Evolutionary conservation across 1,140 invertebrate species (phyloP).

Genomic region (Daktulosphaira vitifoliae): DNA sequence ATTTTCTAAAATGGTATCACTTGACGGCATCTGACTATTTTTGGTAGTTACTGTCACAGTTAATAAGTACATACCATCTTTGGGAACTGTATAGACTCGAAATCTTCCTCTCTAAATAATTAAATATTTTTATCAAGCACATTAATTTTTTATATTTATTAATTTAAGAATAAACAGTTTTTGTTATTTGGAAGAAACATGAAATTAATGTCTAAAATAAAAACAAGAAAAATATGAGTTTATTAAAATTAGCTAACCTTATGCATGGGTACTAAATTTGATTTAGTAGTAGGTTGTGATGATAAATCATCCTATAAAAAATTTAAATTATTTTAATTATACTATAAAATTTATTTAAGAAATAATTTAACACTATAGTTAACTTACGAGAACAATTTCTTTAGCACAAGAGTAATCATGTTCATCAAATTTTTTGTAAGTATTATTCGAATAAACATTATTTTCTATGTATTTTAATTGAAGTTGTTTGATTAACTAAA

Average conservation of each 20-base stretch:
- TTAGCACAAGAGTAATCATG: neutral
- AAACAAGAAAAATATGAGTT: too few relatives aligned
- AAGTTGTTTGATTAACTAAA: slow-evolving; percentile 12
- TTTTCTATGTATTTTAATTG: neutral
- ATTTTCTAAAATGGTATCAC: slow-evolving; percentile 1
- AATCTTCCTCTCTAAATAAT: slow-evolving; percentile 36
- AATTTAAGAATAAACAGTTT: too few relatives aligned
- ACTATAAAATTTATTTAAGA: neutral
- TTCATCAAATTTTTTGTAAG: neutral
- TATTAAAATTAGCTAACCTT: slow-evolving; percentile 5
- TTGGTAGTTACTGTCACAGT: slow-evolving; percentile 42
- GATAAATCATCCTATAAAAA: slow-evolving; percentile 10
- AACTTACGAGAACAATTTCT: slow-evolving; percentile 19
- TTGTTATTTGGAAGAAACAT: too few relatives aligned
- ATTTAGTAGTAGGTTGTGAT: neutral
- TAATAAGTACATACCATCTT: slow-evolving; percentile 52
- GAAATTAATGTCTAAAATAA: too few relatives aligned
- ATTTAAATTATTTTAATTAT: neutral
- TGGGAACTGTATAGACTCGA: slow-evolving; percentile 44
- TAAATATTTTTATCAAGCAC: neutral
- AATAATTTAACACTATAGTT: too few relatives aligned
- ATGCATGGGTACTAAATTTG: neutral
- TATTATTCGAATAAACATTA: neutral
- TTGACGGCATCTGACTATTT: slow-evolving; percentile 19
- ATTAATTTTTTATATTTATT: neutral